phyloP scores from a whole-genome alignment of 92 coral and sea anemone genomes.

The Ricordea florida region DNA sequence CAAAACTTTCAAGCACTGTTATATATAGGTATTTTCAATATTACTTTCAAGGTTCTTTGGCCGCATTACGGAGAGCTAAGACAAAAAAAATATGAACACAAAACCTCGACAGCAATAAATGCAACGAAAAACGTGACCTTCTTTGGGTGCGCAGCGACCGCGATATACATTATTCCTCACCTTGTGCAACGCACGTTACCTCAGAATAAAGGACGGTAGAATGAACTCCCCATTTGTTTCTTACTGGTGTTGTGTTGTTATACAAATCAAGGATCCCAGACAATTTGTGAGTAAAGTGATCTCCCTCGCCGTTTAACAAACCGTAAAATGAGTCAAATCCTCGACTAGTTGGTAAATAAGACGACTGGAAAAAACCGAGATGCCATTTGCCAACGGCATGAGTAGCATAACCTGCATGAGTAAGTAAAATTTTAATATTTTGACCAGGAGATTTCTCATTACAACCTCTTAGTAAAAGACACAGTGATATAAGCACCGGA shows the following conservation, averaged over 20 bases:
- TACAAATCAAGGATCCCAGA: slow-evolving; percentile 36
- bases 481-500: too few relatives aligned
- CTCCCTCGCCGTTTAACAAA: slow-evolving; percentile 44
- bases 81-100: too few relatives aligned
- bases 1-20: too few relatives aligned
- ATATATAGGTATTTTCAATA: too few relatives aligned
- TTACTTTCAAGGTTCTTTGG: too few relatives aligned
- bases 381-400: slow-evolving; percentile 76
- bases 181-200: background rate
- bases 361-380: slow-evolving; percentile 52
- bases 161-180: background rate
- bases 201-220: background rate
- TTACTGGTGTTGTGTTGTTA: slow-evolving; percentile 23
- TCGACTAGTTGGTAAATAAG: slow-evolving; percentile 56
- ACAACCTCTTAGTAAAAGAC: too few relatives aligned
- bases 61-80: too few relatives aligned
- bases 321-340: slow-evolving; percentile 74
- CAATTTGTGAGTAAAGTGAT: slow-evolving; percentile 45
- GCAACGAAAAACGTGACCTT: too few relatives aligned
- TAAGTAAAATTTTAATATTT: too few relatives aligned
- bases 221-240: background rate
- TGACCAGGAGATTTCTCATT: too few relatives aligned
- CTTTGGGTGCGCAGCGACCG: too few relatives aligned
- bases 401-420: slow-evolving; percentile 51
- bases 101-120: too few relatives aligned